These are phyloP conservation scores for Gymnorhina tibicen DNA, from an alignment of 2,113 vertebrate species.

Conservation along the genomic window DNA sequence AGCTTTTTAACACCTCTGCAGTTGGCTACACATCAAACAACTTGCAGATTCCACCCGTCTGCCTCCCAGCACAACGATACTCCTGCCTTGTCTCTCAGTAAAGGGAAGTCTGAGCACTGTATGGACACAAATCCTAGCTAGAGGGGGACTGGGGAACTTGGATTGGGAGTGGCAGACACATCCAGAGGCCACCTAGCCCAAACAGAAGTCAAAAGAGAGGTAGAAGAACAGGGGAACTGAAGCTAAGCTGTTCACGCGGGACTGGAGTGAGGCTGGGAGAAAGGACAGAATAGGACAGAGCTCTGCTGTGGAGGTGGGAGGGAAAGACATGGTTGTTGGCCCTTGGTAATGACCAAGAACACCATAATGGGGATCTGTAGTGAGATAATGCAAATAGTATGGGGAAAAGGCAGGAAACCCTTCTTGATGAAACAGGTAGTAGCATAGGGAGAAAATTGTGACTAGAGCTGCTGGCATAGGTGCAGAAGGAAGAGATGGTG, in stretches of 20 bases:
- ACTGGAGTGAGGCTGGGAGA: neutral
- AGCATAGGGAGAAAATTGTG: neutral
- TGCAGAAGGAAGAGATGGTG: neutral
- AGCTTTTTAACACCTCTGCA: slow-evolving; percentile 9
- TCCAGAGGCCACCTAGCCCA: neutral
- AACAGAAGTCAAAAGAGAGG: neutral
- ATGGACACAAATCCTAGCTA: neutral
- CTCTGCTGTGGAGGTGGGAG: neutral
- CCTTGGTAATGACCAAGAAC: neutral
- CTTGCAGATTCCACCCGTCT: neutral
- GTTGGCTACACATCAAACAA: neutral
- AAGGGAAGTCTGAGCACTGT: neutral
- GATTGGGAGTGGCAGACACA: neutral
- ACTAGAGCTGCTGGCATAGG: neutral
- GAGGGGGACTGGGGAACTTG: neutral
- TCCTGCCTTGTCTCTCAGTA: neutral
- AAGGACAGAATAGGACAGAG: neutral
- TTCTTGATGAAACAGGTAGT: neutral
- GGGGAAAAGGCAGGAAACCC: neutral
- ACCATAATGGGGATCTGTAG: neutral
- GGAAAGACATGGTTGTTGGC: neutral
- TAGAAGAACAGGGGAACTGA: neutral
- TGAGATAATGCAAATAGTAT: neutral
- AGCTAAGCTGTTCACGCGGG: neutral
- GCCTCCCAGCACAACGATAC: neutral